phyloP scores from a whole-genome alignment of 2,113 vertebrate species.

The Mesocricetus auratus region DNA sequence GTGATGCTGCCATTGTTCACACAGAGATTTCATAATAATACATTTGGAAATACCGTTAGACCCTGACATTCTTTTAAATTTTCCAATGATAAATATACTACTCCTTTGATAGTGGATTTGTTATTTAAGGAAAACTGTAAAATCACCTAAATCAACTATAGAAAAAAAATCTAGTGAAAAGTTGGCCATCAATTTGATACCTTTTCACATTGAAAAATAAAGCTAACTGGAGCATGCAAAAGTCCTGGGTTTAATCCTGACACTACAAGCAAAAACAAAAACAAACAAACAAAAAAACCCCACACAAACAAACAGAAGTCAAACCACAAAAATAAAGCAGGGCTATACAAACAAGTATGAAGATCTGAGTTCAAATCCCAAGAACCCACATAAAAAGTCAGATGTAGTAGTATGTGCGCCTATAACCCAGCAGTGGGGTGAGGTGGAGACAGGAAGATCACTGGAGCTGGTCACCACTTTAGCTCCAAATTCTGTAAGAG shows the following conservation, averaged over 20 bases:
- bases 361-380: background rate
- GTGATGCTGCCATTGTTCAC: background rate
- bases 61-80: slow-evolving; percentile 6
- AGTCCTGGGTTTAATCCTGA: background rate
- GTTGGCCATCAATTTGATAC: background rate
- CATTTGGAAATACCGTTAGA: slow-evolving; percentile 40
- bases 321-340: background rate
- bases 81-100: background rate
- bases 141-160: background rate
- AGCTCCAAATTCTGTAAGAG: background rate
- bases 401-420: background rate
- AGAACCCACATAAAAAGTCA: background rate
- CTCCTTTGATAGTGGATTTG: background rate
- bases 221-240: background rate
- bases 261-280: background rate
- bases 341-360: background rate
- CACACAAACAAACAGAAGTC: background rate
- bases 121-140: slow-evolving; percentile 18
- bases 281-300: background rate
- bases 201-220: slow-evolving; percentile 8
- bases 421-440: background rate
- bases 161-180: background rate
- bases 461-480: background rate
- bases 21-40: background rate
- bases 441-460: background rate